Conservation (phyloP, 2,888 invertebrate species). For the Tupiocoris notatus region DNA sequence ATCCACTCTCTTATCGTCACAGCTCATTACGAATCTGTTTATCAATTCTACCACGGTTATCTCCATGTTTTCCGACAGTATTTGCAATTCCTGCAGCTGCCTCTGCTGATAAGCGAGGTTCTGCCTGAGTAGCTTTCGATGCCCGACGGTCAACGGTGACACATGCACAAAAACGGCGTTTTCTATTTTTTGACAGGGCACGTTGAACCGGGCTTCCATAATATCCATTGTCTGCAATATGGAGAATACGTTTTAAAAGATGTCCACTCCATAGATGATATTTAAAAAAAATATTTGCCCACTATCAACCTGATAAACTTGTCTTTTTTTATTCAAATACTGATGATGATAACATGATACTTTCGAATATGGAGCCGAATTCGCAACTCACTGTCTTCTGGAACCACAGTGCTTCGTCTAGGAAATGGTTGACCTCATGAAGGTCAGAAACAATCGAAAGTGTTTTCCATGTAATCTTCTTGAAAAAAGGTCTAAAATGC, state of each 20-base stretch:
- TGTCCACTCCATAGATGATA: too few species aligned
- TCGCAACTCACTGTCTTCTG: conserved; percentile 62
- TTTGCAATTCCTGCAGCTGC: conserved; percentile 58
- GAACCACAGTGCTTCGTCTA: conserved; percentile 66
- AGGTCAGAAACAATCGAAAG: conserved; percentile 68
- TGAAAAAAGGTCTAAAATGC: conserved; percentile 59
- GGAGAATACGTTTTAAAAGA: too few species aligned
- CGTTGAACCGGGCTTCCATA: conserved; percentile 72
- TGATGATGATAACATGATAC: too few species aligned
- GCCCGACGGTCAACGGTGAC: conserved; percentile 63
- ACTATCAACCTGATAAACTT: too few species aligned
- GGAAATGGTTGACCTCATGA: conserved; percentile 58
- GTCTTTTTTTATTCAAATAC: too few species aligned
- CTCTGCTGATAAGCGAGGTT: conserved; percentile 61
- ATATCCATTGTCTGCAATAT: conserved; percentile 65
- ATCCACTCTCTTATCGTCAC: conserved; percentile 58
- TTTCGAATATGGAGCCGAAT: too few species aligned
- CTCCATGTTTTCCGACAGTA: conserved; percentile 68
- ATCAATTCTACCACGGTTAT: conserved; percentile 74
- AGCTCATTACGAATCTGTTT: conserved; percentile 69
- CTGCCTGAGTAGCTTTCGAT: conserved; percentile 62
- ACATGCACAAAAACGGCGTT: conserved; percentile 64
- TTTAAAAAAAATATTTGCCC: too few species aligned
- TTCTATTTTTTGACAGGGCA: conserved; percentile 64
- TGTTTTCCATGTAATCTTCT: conserved; percentile 79